Conservation (phyloP, 2,113 vertebrate species). For the Thalassarche chlororhynchos region DNA sequence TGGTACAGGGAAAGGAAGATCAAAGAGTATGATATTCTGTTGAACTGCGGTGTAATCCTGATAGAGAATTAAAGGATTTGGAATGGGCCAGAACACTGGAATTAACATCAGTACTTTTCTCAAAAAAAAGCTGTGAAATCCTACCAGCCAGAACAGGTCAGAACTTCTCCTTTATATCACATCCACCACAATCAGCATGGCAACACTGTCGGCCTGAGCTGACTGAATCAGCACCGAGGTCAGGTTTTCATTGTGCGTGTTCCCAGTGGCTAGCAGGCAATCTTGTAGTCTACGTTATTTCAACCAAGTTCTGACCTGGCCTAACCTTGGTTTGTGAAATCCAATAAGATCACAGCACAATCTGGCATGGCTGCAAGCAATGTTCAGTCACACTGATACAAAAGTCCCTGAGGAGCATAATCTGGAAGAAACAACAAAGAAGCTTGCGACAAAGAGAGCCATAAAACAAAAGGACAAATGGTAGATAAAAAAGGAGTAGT, state of each 20-base stretch:
- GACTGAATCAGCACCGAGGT: neutral
- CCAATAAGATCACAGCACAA: conserved; percentile 56
- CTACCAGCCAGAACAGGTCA: neutral
- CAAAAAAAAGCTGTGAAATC: neutral
- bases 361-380: conserved; percentile 57
- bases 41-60: neutral
- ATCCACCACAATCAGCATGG: neutral
- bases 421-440: conserved; percentile 57
- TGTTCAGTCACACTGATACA: conserved; percentile 41
- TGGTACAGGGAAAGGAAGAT: neutral
- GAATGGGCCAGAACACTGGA: neutral
- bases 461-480: conserved; percentile 48
- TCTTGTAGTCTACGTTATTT: neutral
- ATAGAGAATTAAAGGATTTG: neutral
- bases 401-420: conserved; percentile 29
- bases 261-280: conserved; percentile 14
- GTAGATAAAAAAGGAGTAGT: neutral
- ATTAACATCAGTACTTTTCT: neutral
- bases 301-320: conserved; percentile 55
- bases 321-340: conserved; percentile 61
- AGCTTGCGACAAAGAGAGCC: conserved; percentile 20
- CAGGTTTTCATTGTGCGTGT: neutral
- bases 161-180: neutral
- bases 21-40: neutral
- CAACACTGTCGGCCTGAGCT: neutral